These are phyloP conservation scores for Sinotaia quadrata DNA, from an alignment of 2,888 invertebrate species.

Conservation along the genomic window DNA sequence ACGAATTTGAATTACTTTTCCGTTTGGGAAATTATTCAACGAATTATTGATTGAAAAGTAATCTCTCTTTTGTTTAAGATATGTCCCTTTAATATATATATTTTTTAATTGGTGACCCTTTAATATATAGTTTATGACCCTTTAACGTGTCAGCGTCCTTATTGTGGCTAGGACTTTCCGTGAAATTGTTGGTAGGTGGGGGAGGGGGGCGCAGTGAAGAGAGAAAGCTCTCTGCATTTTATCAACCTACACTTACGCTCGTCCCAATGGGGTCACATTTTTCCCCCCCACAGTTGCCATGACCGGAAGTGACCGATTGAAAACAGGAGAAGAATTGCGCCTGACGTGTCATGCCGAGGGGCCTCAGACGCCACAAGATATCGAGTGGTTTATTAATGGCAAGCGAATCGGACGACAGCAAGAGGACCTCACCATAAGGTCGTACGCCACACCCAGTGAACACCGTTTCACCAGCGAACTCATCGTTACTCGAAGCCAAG, in stretches of 20 bases:
- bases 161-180: too few relatives aligned
- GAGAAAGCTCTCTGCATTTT: too few relatives aligned
- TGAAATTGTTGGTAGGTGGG: neutral
- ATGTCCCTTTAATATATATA: too few relatives aligned
- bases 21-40: too few relatives aligned
- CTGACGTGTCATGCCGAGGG: slow-evolving; percentile 34
- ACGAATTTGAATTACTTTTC: too few relatives aligned
- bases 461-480: slow-evolving; percentile 33
- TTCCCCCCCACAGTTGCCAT: slow-evolving; percentile 31
- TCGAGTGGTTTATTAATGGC: slow-evolving; percentile 40
- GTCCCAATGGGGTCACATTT: neutral
- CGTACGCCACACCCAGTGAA: slow-evolving; percentile 10
- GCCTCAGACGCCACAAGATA: slow-evolving; percentile 13
- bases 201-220: neutral
- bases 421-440: slow-evolving; percentile 17
- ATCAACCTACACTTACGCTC: too few relatives aligned
- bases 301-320: slow-evolving; percentile 27
- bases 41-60: too few relatives aligned
- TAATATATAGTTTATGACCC: too few relatives aligned
- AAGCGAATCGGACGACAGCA: slow-evolving; percentile 24
- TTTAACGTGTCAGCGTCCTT: too few relatives aligned
- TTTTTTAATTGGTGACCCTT: too few relatives aligned
- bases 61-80: too few relatives aligned
- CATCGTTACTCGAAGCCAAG: slow-evolving; percentile 11
- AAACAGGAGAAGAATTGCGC: slow-evolving; percentile 24